Conservation (phyloP, 2,113 vertebrate species). For the Cettia cetti region DNA sequence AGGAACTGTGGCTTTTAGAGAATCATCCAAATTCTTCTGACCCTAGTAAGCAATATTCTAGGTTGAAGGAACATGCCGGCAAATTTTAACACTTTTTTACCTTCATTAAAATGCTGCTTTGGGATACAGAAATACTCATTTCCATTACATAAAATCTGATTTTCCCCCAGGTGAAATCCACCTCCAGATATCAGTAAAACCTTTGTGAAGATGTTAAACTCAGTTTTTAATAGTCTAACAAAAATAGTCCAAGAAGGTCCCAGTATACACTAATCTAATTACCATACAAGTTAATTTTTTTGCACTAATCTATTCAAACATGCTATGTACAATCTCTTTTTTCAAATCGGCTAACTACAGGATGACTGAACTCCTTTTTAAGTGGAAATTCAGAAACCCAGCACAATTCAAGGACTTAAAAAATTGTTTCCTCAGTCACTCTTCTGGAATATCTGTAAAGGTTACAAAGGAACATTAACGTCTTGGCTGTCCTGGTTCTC, state of each 20-base stretch:
- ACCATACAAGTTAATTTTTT: neutral
- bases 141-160: neutral
- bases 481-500: neutral
- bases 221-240: neutral
- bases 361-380: neutral
- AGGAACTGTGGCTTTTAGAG: conserved; percentile 1
- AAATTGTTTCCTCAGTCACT: neutral
- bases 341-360: neutral
- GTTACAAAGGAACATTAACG: neutral
- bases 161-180: neutral
- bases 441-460: neutral
- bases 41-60: neutral
- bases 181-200: neutral
- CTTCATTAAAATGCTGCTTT: neutral
- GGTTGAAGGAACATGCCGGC: neutral
- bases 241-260: neutral
- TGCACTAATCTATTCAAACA: neutral
- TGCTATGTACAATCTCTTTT: neutral
- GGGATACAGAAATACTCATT: neutral
- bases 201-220: neutral
- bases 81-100: neutral
- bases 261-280: neutral
- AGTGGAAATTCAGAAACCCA: neutral
- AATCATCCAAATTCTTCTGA: neutral
- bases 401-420: neutral